A percentile compares a stretch with the other conserved stretches of the same genome.
These are phyloP conservation scores for Pelodytes ibericus DNA, from an alignment of 2,797 vertebrate species.

Conservation along the genomic window DNA sequence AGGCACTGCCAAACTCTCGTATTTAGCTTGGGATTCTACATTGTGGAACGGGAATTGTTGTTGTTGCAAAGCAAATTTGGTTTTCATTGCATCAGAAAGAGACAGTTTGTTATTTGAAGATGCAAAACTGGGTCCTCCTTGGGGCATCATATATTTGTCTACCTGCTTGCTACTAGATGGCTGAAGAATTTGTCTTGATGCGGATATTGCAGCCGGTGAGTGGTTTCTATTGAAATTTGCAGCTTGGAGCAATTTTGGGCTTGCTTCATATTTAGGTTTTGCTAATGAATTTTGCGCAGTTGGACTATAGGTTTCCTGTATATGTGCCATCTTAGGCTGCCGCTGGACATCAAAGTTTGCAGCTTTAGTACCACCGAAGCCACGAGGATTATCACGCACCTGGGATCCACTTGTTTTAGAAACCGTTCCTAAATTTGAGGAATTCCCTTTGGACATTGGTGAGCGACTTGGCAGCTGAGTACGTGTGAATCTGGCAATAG, in stretches of 20 bases:
- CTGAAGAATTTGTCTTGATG: slow-evolving; percentile 66
- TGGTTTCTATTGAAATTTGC: slow-evolving; percentile 72
- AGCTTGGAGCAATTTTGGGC: slow-evolving; percentile 70
- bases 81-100: slow-evolving; percentile 72
- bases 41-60: slow-evolving; percentile 67
- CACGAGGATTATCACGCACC: slow-evolving; percentile 60
- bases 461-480: slow-evolving; percentile 78
- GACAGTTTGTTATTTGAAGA: slow-evolving; percentile 80
- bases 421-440: slow-evolving; percentile 61
- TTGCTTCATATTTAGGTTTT: slow-evolving; percentile 74
- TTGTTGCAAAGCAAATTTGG: slow-evolving; percentile 64
- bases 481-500: slow-evolving; percentile 78
- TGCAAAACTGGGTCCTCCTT: slow-evolving; percentile 75
- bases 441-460: slow-evolving; percentile 65
- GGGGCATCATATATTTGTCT: slow-evolving; percentile 77
- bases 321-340: slow-evolving; percentile 67
- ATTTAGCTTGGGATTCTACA: slow-evolving; percentile 63
- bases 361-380: slow-evolving; percentile 61
- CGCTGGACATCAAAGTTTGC: slow-evolving; percentile 64
- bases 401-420: slow-evolving; percentile 57
- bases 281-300: slow-evolving; percentile 61
- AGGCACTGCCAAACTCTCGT: slow-evolving; percentile 66
- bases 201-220: slow-evolving; percentile 61
- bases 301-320: slow-evolving; percentile 62
- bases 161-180: slow-evolving; percentile 66